These are phyloP conservation scores for Idaea aversata DNA, from an alignment of 2,888 invertebrate species.

Conservation along the genomic window DNA sequence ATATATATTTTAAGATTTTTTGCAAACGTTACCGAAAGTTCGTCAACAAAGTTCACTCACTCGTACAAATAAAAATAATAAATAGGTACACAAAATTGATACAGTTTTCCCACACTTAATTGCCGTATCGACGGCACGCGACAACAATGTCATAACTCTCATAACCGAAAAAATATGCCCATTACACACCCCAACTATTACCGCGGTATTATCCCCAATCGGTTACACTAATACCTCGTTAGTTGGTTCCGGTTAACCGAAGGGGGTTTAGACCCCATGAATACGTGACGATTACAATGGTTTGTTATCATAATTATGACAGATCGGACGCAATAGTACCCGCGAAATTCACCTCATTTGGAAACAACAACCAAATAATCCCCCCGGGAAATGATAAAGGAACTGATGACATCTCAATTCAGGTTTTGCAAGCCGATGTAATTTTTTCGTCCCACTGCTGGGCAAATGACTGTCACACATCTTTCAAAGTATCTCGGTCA, in stretches of 20 bases:
- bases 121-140: slow-evolving; percentile 24
- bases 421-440: no score
- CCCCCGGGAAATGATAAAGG: not conserved
- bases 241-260: slow-evolving; percentile 64
- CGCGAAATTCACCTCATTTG: not conserved
- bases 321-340: not conserved
- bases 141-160: slow-evolving; percentile 35
- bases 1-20: not conserved
- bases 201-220: slow-evolving; percentile 70
- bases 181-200: slow-evolving; percentile 66
- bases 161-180: slow-evolving; percentile 41
- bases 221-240: slow-evolving; percentile 78
- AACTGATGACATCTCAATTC: not conserved
- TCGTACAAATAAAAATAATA: not conserved
- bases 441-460: no score
- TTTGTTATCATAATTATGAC: slow-evolving; percentile 5
- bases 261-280: slow-evolving; percentile 10
- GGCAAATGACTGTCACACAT: no score
- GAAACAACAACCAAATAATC: not conserved
- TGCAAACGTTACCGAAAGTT: not conserved
- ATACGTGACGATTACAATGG: slow-evolving; percentile 5
- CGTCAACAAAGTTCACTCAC: not conserved
- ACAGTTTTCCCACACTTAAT: slow-evolving; percentile 17
- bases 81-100: not conserved
- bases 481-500: no score